phyloP scores from a whole-genome alignment of 2,888 invertebrate genomes.

The Rhagonycha fulva region DNA sequence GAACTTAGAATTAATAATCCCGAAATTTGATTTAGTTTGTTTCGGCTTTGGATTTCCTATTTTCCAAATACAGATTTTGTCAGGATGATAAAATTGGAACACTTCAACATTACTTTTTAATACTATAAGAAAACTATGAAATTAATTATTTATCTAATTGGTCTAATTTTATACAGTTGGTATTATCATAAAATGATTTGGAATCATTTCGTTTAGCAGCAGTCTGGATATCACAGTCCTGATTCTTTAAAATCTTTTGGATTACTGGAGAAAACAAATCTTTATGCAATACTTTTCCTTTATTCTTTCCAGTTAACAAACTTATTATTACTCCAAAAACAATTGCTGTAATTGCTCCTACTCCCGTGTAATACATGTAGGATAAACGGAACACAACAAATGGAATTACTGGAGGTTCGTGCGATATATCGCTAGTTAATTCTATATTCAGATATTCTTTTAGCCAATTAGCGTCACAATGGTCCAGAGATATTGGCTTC shows the following conservation, averaged over 20 bases:
- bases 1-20: no score
- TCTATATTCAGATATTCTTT: conserved; percentile 46
- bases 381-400: conserved; percentile 72
- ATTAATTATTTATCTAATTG: neutral
- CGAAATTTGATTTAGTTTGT: no score
- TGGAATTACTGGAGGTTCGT: conserved; percentile 55
- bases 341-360: conserved; percentile 71
- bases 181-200: neutral
- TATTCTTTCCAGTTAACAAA: conserved; percentile 67
- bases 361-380: conserved; percentile 77
- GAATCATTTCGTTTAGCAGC: neutral
- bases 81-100: no score
- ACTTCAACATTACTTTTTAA: no score
- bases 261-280: conserved; percentile 68
- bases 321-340: conserved; percentile 70
- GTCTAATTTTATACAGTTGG: conserved; percentile 13
- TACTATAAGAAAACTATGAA: no score
- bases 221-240: neutral
- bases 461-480: conserved; percentile 56
- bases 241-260: conserved; percentile 58
- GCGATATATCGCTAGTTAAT: conserved; percentile 24
- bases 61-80: no score
- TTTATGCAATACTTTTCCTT: conserved; percentile 63
- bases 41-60: no score
- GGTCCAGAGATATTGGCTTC: conserved; percentile 66